A percentile compares a stretch with the other conserved stretches of the same genome.
These are phyloP conservation scores for Rhinolophus sinicus DNA, from an alignment of 2,113 vertebrate species.

Conservation along the genomic window DNA sequence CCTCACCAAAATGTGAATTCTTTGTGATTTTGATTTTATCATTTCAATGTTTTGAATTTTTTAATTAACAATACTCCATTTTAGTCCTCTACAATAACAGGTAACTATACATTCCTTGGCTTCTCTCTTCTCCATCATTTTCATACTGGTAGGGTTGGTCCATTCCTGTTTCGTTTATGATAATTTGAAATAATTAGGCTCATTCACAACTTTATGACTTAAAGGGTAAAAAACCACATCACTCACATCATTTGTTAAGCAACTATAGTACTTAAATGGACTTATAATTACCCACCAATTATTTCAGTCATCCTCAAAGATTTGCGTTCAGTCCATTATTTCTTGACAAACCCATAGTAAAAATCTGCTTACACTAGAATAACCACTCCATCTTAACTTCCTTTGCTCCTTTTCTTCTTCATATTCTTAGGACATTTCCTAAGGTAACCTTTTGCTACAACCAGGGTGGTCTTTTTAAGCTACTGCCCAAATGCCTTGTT, in stretches of 20 bases:
- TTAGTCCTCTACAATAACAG: not conserved
- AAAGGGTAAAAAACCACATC: conserved; percentile 68
- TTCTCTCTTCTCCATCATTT: not conserved
- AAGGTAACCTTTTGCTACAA: not conserved
- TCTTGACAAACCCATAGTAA: conserved; percentile 55
- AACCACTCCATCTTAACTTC: not conserved
- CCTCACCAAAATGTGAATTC: not conserved
- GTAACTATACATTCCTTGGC: not conserved
- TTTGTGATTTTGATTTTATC: conserved; percentile 11
- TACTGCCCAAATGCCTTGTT: not conserved
- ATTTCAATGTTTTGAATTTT: conserved; percentile 34
- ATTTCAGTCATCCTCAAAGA: conserved; percentile 69
- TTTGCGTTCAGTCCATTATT: conserved; percentile 64
- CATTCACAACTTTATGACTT: conserved; percentile 66
- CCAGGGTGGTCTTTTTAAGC: conserved; percentile 51
- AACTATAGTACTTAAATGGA: conserved; percentile 66
- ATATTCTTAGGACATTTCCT: conserved; percentile 1
- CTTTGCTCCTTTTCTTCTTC: conserved; percentile 46
- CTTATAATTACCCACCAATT: conserved; percentile 63
- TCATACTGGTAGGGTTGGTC: not conserved
- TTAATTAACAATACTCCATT: not conserved
- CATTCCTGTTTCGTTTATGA: not conserved
- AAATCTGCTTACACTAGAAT: conserved; percentile 18
- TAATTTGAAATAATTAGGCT: conserved; percentile 58
- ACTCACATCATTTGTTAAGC: conserved; percentile 61